Evolutionary conservation across 2,113 vertebrate genomes (phyloP).

Genomic region (Barbus barbus): DNA sequence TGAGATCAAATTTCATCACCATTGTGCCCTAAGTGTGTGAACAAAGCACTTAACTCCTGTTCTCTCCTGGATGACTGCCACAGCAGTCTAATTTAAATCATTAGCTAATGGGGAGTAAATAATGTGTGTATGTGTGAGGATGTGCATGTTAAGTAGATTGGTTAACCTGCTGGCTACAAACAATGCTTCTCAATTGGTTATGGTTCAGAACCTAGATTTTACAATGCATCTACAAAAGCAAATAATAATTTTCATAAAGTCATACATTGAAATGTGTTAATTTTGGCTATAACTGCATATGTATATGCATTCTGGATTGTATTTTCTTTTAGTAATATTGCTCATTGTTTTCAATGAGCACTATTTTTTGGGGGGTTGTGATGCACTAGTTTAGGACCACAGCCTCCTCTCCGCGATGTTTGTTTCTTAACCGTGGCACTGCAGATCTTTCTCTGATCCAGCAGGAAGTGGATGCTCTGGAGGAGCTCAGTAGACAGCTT

Average conservation of each 20-base stretch:
- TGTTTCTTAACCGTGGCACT: constrained; percentile 60
- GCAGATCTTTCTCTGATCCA: constrained; percentile 93
- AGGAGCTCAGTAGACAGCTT: constrained; percentile 95
- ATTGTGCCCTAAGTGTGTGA: neutral
- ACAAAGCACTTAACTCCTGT: neutral
- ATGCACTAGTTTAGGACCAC: neutral
- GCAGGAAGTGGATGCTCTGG: constrained; percentile 96
- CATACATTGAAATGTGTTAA: neutral
- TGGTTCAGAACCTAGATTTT: neutral
- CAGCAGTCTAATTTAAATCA: neutral
- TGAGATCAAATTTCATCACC: neutral
- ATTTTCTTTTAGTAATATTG: neutral
- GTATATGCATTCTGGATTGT: neutral
- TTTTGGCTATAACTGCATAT: neutral
- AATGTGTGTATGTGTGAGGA: neutral
- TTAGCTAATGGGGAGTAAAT: neutral
- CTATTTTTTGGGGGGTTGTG: neutral
- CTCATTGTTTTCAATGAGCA: neutral
- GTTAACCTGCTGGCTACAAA: neutral
- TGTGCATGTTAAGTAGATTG: neutral
- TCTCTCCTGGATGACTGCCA: neutral
- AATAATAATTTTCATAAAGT: neutral
- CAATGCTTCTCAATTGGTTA: neutral
- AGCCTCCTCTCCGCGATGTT: neutral
- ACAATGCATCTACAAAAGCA: neutral